Evolutionary conservation across 2,888 invertebrate genomes (phyloP), one percentile per base, ranked within the genome.

Genomic region (Xanthostigma xanthostigma): DNA sequence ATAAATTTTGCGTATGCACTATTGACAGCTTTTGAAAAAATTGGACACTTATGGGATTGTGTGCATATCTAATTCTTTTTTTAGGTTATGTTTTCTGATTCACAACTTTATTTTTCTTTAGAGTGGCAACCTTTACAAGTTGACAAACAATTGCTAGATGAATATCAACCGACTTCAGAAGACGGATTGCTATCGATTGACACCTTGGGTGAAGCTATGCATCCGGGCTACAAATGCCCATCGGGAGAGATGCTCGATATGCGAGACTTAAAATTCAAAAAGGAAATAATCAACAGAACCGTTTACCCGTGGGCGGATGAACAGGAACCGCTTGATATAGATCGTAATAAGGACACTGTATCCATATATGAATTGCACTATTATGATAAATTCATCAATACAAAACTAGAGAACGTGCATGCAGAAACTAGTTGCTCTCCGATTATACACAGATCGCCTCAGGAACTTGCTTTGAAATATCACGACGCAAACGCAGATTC

Each of bases 291-390:
- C 10, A 13, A 17, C 13, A 38, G 33, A 9, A 36, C 55, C 1
- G 57, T 61, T 9, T 73, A 69, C 57, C 67, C 70, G 0, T 75
- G 74, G 74, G 58, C 62, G 35, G 64, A 63, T 41, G 64, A 67
- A 36, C 68, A 75, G 49, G 84, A 86, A 58, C 85, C 87, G 0
- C 61, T 75, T 1, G 82, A 87, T 63, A 68, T 86, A n/a, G 74
- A 75, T 10, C 71, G 78, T 8, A 69, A 78, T 55, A 56, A 79
- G 2, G 67, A 74, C 2, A 56, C 65, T 1, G 68, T 78, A 1
- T 79, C 77, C 6, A 62, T 78, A 1, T 74, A 83, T 58, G 85
- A 87, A 58, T 67, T 87, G 3, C 76, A 81, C 51, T 80, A 83
- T 58, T 86, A 80, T 61, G 74, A 75, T 50, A 70, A 74, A 46